Percentiles rank a stretch among this genome's conserved stretches.
Conservation (phyloP, 2,888 invertebrate genomes). For the Asteroscopus sphinx region DNA sequence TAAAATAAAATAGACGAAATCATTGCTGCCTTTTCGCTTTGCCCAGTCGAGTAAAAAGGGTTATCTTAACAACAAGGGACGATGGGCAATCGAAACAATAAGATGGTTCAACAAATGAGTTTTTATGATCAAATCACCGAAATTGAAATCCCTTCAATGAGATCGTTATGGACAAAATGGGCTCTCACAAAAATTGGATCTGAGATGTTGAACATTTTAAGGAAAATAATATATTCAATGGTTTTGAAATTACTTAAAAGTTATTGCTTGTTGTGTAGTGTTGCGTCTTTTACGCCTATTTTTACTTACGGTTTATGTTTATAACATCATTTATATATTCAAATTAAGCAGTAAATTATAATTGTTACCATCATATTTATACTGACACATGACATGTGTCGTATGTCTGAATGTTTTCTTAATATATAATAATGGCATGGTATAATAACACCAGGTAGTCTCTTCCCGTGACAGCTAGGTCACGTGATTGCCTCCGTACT, state of each 20-base stretch:
- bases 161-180: conserved; percentile 22
- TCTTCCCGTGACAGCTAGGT: too few relatives aligned
- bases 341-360: too few relatives aligned
- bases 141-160: conserved; percentile 39
- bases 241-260: background rate
- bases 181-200: conserved; percentile 30
- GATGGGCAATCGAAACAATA: conserved; percentile 27
- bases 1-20: conserved; percentile 7
- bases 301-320: too few relatives aligned
- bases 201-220: conserved; percentile 5
- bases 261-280: too few relatives aligned
- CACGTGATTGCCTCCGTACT: too few relatives aligned
- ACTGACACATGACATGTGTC: too few relatives aligned
- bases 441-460: too few relatives aligned
- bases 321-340: too few relatives aligned
- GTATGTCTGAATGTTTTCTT: too few relatives aligned
- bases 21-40: conserved; percentile 6
- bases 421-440: too few relatives aligned
- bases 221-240: conserved; percentile 3
- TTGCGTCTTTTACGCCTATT: too few relatives aligned
- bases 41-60: conserved; percentile 22
- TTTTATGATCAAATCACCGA: conserved; percentile 35
- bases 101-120: conserved; percentile 43
- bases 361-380: too few relatives aligned
- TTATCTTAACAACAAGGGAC: conserved; percentile 21